Evolutionary conservation across 2,888 invertebrate species (phyloP).

Genomic region (Nomada ferruginata): DNA sequence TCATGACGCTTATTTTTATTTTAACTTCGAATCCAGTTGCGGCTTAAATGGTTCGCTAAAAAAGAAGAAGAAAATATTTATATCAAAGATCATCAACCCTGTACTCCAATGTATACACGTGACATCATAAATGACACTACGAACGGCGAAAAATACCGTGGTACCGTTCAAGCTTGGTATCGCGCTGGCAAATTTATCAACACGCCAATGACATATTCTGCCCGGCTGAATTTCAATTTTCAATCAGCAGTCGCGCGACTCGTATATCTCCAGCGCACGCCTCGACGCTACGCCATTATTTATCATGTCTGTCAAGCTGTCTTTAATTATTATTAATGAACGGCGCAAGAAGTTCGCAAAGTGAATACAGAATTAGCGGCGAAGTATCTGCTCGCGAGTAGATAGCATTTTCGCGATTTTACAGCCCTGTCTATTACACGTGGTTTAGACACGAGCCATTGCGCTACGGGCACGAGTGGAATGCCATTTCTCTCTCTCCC

Average conservation of each 20-base stretch:
- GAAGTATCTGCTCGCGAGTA: slow-evolving; percentile 36
- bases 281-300: slow-evolving; percentile 32
- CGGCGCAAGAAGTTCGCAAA: slow-evolving; percentile 37
- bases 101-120: neutral
- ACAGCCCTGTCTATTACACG: slow-evolving; percentile 48
- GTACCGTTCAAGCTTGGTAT: slow-evolving; percentile 32
- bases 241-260: slow-evolving; percentile 32
- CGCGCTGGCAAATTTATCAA: slow-evolving; percentile 39
- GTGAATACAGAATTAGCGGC: slow-evolving; percentile 43
- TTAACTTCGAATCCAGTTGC: no score
- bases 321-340: slow-evolving; percentile 65
- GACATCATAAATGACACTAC: neutral
- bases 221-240: slow-evolving; percentile 54
- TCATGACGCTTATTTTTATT: no score
- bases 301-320: slow-evolving; percentile 50
- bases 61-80: no score
- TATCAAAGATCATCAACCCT: no score
- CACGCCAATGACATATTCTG: slow-evolving; percentile 30
- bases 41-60: no score
- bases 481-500: slow-evolving; percentile 68
- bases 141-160: slow-evolving; percentile 25
- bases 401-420: slow-evolving; percentile 25
- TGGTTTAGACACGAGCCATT: slow-evolving; percentile 50
- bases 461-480: slow-evolving; percentile 64
- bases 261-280: slow-evolving; percentile 37